Percentiles rank a stretch among this genome's conserved stretches.
These are phyloP conservation scores for Borostomias antarcticus DNA, from an alignment of 2,797 vertebrate genomes.

Conservation along the genomic window DNA sequence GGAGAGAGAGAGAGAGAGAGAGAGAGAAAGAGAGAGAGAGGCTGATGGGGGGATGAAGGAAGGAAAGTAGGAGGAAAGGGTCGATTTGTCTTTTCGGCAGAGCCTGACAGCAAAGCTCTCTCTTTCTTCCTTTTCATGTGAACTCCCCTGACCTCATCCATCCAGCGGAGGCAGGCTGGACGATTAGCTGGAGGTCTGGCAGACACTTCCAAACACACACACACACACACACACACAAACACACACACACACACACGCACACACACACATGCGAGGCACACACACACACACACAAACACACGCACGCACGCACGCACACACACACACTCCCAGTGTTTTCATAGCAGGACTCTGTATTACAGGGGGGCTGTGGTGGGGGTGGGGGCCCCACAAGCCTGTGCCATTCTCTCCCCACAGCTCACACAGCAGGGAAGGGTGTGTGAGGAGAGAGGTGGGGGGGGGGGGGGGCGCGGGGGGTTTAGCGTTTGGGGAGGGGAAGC, in stretches of 20 bases:
- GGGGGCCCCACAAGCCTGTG: slow-evolving; percentile 24
- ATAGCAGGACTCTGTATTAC: slow-evolving; percentile 24
- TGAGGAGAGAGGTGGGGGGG: slow-evolving; percentile 2
- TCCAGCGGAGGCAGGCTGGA: slow-evolving; percentile 3
- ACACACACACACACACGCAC: not conserved
- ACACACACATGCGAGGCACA: too few relatives aligned
- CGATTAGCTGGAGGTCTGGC: not conserved
- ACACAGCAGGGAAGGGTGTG: slow-evolving; percentile 34
- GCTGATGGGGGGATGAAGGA: slow-evolving; percentile 9
- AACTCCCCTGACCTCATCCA: slow-evolving; percentile 30
- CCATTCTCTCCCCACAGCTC: slow-evolving; percentile 25
- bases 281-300: not conserved
- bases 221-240: slow-evolving; percentile 8
- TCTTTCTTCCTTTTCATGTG: slow-evolving; percentile 41
- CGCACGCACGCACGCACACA: slow-evolving; percentile 1
- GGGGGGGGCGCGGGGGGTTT: slow-evolving; percentile 5
- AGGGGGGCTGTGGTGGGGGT: slow-evolving; percentile 9
- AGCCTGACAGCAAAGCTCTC: slow-evolving; percentile 47
- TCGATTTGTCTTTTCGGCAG: slow-evolving; percentile 59
- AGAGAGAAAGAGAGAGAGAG: not conserved
- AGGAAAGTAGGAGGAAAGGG: slow-evolving; percentile 29
- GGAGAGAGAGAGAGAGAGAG: slow-evolving; percentile 4
- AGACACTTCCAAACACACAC: not conserved
- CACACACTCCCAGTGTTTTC: slow-evolving; percentile 8
- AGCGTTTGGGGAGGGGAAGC: slow-evolving; percentile 15